These are phyloP conservation scores for Dasypolia templi DNA, from an alignment of 2,888 invertebrate species.

Conservation along the genomic window DNA sequence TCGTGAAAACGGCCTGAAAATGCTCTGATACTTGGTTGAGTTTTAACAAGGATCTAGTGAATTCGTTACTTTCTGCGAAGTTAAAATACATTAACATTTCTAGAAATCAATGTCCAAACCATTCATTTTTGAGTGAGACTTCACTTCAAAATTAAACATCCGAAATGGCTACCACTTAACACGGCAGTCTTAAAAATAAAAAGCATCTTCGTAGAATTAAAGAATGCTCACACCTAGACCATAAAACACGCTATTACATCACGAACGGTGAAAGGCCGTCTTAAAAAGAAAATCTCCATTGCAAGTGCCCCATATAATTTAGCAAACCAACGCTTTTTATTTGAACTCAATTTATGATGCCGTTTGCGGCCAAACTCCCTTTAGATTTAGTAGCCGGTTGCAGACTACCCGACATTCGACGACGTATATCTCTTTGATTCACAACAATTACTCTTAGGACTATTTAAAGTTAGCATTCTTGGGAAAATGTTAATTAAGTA, in stretches of 20 bases:
- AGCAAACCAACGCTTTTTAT: constrained; percentile 79
- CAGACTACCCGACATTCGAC: constrained; percentile 61
- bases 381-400: constrained; percentile 76
- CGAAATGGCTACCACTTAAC: constrained; percentile 23
- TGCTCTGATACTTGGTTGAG: background rate
- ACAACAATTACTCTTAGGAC: constrained; percentile 76
- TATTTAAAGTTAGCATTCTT: constrained; percentile 68
- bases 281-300: constrained; percentile 68
- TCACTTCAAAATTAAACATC: background rate
- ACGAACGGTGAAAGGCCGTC: constrained; percentile 59
- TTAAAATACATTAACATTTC: background rate
- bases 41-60: background rate
- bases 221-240: constrained; percentile 44
- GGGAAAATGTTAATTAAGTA: constrained; percentile 81
- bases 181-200: constrained; percentile 34
- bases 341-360: constrained; percentile 79
- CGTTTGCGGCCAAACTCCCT: constrained; percentile 76
- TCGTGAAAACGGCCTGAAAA: background rate
- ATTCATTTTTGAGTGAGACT: background rate
- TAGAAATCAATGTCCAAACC: constrained; percentile 3
- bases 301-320: constrained; percentile 77
- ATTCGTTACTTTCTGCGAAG: background rate
- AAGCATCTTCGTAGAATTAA: constrained; percentile 39
- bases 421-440: constrained; percentile 77
- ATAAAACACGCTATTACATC: constrained; percentile 60